Percentiles rank a stretch among this genome's conserved stretches.
phyloP scores from a whole-genome alignment of 92 coral and sea anemone species.

The Siderastrea radians region DNA sequence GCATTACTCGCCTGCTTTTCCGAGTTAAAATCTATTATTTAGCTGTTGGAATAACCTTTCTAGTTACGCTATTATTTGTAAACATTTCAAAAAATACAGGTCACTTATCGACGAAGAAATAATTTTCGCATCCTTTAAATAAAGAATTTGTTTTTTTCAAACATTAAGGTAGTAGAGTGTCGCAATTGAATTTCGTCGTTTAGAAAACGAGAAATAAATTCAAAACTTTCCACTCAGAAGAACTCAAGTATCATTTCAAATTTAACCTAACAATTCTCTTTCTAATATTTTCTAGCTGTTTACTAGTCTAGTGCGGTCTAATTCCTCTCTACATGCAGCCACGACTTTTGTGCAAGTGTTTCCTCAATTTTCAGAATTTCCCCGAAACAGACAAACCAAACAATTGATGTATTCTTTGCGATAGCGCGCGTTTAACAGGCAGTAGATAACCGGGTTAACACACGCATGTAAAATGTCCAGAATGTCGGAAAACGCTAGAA shows the following conservation, averaged over 20 bases:
- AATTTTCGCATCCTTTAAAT: too few species aligned
- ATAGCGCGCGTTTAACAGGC: constrained; percentile 79
- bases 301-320: not conserved
- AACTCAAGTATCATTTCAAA: too few species aligned
- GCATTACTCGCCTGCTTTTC: not conserved
- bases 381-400: constrained; percentile 5
- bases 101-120: too few species aligned
- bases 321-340: not conserved
- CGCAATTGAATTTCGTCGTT: too few species aligned
- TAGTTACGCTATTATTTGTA: not conserved
- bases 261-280: too few species aligned
- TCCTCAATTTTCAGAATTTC: not conserved
- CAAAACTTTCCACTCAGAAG: too few species aligned
- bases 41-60: not conserved
- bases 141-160: too few species aligned
- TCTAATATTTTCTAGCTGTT: too few species aligned
- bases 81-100: too few species aligned
- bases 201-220: too few species aligned
- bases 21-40: not conserved
- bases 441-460: constrained; percentile 86
- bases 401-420: constrained; percentile 81
- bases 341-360: too few species aligned
- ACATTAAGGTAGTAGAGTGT: too few species aligned
- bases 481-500: constrained; percentile 74
- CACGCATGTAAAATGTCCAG: constrained; percentile 84